Base-by-base conservation (phyloP, 1,140 invertebrate genomes). In the Leptinotarsa undecemlineata region DNA sequence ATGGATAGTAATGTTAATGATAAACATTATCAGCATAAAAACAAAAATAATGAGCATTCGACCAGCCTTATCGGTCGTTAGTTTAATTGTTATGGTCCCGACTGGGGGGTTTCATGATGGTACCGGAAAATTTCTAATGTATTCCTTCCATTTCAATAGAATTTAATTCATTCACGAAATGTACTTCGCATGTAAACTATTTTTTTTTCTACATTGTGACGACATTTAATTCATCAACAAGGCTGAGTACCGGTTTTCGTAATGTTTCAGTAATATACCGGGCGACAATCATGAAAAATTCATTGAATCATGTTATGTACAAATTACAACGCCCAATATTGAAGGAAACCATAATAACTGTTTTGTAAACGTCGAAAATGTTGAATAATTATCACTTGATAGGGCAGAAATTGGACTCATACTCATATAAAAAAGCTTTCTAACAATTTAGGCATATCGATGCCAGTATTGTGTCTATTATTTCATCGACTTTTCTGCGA, bases 11-110 rank as follows among this genome's bases (percentile, higher is more conserved):
- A 57, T 57, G 51, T 57, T 15, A 8, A 57, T 57, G 51, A 57
- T 57, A 57, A 57, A 57, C 51, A 57, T 57, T 57, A 57, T 57
- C 51, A 57, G 51, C 51, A 57, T 57, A 57, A 57, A 57, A 57
- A 57, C 51, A 19, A 57, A 57, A 57, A 57, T 57, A 57, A 57
- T 57, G 51, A 57, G 51, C 51, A 57, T 57, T 57, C 51, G 51
- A 57, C 15, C 51, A 57, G 15, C 51, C 51, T 57, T 57, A 57
- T 57, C 51, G 17, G 51, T 57, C 51, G 51, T 57, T 57, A 57
- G 13, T 57, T 57, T n/a, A 57, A 57, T 57, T 57, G 51, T 57
- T 57, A n/a, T 42, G 3, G 51, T 57, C 51, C 3, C 51, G 51
- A 57, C 15, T 57, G 51, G 51, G 17, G n/a, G 51, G 51, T 57